phyloP scores from a whole-genome alignment of 2,888 invertebrate genomes.

The Eupithecia dodoneata region DNA sequence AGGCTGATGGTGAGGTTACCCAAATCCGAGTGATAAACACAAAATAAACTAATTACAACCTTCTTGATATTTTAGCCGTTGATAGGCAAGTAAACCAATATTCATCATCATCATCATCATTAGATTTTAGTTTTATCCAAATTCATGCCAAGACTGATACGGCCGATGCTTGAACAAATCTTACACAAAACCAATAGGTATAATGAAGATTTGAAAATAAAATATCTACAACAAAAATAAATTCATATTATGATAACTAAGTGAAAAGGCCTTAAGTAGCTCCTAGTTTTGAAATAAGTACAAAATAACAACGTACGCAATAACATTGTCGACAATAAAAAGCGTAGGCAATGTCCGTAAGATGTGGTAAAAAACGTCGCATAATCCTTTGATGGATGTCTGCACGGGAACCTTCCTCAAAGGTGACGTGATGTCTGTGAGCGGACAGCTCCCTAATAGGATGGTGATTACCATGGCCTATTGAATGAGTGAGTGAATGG shows the following conservation, averaged over 20 bases:
- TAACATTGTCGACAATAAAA: constrained; percentile 2
- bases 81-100: no score
- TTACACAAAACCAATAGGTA: no score
- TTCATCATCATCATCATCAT: no score
- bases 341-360: background rate
- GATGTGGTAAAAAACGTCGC: constrained; percentile 3
- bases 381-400: constrained; percentile 3
- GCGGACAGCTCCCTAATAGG: background rate
- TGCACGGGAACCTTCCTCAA: background rate
- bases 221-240: background rate
- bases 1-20: no score
- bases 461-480: constrained; percentile 4
- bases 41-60: background rate
- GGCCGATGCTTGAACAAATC: no score
- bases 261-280: background rate
- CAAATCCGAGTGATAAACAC: background rate
- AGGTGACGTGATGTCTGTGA: background rate
- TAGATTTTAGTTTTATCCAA: no score
- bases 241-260: background rate
- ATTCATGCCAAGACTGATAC: no score
- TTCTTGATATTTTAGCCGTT: no score
- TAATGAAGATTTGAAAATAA: background rate
- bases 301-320: background rate
- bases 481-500: background rate
- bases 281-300: background rate